phyloP scores from a whole-genome alignment of 2,797 vertebrate genomes.

The Cuniculus paca region DNA sequence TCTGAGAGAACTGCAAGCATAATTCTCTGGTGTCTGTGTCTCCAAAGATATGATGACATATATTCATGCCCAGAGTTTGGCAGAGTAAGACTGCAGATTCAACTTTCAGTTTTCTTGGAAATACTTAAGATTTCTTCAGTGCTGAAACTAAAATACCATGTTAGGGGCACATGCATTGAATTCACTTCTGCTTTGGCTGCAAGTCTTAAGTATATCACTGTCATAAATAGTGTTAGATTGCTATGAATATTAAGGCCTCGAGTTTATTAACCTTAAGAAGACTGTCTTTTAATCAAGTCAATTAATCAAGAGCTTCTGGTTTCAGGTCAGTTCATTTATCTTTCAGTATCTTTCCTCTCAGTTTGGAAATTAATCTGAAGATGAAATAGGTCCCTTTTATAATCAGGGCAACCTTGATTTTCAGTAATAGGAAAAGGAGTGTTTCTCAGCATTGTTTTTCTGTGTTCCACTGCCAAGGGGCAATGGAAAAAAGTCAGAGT shows the following conservation, averaged over 20 bases:
- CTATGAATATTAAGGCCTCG: neutral
- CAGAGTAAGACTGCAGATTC: neutral
- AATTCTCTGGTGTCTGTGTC: neutral
- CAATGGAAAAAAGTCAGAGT: neutral
- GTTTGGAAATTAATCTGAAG: neutral
- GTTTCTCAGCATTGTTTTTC: neutral
- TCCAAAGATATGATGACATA: neutral
- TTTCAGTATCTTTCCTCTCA: neutral
- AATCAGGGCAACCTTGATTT: neutral
- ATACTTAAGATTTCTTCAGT: neutral
- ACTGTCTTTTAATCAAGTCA: neutral
- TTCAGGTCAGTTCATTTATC: slow-evolving; percentile 45
- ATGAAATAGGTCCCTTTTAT: neutral
- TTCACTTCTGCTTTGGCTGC: neutral
- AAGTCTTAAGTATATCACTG: neutral
- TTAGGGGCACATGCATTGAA: neutral
- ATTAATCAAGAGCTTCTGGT: neutral
- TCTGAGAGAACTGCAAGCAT: neutral
- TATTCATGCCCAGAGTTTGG: neutral
- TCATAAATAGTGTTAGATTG: neutral
- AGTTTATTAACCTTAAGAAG: neutral
- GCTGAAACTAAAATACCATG: neutral
- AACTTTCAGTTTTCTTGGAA: neutral
- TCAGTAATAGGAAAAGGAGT: neutral
- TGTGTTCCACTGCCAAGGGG: neutral